Evolutionary conservation across 2,797 vertebrate genomes (phyloP), one percentile per base, ranked within the genome.

Genomic region (Oreonectes daqikongensis): DNA sequence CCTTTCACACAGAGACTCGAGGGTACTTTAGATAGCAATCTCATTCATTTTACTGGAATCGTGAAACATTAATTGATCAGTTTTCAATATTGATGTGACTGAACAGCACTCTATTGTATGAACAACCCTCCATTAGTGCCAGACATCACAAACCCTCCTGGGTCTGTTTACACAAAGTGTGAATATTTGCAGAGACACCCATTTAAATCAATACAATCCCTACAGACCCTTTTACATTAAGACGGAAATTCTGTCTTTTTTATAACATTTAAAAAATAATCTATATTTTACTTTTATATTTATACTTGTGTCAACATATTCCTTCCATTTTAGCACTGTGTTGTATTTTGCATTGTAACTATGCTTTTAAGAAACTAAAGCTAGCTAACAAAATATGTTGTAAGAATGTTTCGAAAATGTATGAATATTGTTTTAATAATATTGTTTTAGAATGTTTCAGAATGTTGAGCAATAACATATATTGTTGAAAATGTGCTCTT

Each of bases 11-110:
- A 8, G 44, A 63, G 61, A 60, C 71, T 14, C n/a, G 24, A 38
- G 40, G 48, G 11, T 42, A 55, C 50, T 20, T 53, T 65, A 65
- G 52, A 52, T 72, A 42, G 30, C 30, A 63, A n/a, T 72, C 11
- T 32, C n/a, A 6, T 65, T 60, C 12, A 20, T 74, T 65, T 53
- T 44, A 53, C 24, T 55, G 61, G 48, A 53, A 65, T 26, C n/a
- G 12, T 9, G 24, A 14, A 28, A 28, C 11, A 26, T 26, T 28
- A 15, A 28, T 57, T 8, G 24, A 22, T 53, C 50, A 15, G 24
- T 28, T 0, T 26, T 57, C 53, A 5, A 6, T 57, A 57, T 57
- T 28, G 12, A 15, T 6, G 18, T 20, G 7, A 57, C 26, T 28
- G 11, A 24, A 57, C 14, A 3, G 24, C 24, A 28, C 24, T 57